phyloP scores from a whole-genome alignment of 2,888 invertebrate species.

The Oscheius sp. region DNA sequence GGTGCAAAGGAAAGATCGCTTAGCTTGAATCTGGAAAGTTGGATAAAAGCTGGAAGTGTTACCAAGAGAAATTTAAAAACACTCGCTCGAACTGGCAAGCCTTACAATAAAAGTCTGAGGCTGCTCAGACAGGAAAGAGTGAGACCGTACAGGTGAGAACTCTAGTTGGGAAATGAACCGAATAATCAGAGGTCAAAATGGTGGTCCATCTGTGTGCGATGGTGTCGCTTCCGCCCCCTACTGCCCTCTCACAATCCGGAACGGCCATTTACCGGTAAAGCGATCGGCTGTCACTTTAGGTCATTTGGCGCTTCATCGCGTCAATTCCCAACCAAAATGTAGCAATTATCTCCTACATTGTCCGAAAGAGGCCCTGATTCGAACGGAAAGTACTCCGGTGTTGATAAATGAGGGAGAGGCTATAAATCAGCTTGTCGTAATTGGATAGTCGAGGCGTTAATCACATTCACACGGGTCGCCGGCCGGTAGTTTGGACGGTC shows the following conservation, averaged over 20 bases:
- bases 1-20: no score
- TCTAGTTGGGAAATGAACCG: no score
- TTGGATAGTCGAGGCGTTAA: slow-evolving; percentile 3
- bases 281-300: slow-evolving; percentile 26
- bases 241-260: not conserved
- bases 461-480: slow-evolving; percentile 24
- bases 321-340: not conserved
- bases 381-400: not conserved
- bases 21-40: no score
- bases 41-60: no score
- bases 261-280: slow-evolving; percentile 29
- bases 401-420: no score
- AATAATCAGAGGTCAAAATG: no score
- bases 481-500: not conserved
- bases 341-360: not conserved
- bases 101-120: no score
- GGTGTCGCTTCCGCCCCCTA: not conserved
- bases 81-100: no score
- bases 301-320: slow-evolving; percentile 12
- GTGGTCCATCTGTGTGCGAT: no score
- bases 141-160: no score
- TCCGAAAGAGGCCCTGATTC: not conserved
- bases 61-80: no score
- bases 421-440: slow-evolving; percentile 6
- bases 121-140: no score